Percentiles rank a stretch among this genome's conserved stretches.
phyloP scores from a whole-genome alignment of 2,113 vertebrate species.

The Pseudorhombus dupliciocellatus region DNA sequence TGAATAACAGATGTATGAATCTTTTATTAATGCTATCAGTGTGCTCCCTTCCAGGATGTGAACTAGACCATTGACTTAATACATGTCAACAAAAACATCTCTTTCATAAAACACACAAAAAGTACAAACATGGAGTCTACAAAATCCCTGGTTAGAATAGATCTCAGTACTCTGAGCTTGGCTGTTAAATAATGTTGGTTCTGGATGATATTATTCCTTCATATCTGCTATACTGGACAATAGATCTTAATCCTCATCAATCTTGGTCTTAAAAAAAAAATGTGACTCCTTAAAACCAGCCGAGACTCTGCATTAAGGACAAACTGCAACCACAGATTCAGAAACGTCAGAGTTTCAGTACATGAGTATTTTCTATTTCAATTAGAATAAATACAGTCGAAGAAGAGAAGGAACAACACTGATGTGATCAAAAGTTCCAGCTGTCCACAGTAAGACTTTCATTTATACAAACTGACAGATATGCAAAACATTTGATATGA shows the following conservation, averaged over 20 bases:
- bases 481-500: neutral
- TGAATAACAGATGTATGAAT: constrained; percentile 76
- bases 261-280: no score
- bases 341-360: neutral
- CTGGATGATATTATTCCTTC: no score
- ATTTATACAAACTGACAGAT: constrained; percentile 4
- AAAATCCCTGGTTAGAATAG: no score
- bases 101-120: constrained; percentile 1
- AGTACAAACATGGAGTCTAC: neutral
- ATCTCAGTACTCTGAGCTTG: no score
- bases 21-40: constrained; percentile 74
- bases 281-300: no score
- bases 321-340: neutral
- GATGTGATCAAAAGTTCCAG: constrained; percentile 3
- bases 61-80: constrained; percentile 60
- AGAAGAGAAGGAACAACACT: neutral
- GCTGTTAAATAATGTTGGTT: no score
- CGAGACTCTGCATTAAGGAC: neutral
- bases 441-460: neutral
- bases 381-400: neutral
- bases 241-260: no score
- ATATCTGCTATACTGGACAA: no score
- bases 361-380: constrained; percentile 10
- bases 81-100: constrained; percentile 15
- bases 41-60: constrained; percentile 42